phyloP scores from a whole-genome alignment of 2,113 vertebrate genomes.

The Epinephelus fuscoguttatus region DNA sequence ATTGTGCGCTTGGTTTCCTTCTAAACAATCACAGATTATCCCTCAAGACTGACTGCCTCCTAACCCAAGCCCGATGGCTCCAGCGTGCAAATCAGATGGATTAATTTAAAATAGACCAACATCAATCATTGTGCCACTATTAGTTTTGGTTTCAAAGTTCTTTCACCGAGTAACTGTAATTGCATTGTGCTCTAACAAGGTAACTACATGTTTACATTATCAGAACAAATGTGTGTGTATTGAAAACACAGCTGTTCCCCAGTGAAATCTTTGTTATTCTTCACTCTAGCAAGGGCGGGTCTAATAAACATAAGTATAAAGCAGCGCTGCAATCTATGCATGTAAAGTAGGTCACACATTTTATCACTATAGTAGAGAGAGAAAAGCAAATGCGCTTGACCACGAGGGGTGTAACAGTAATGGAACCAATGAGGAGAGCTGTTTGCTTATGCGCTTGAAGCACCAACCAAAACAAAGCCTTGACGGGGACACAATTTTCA shows the following conservation, averaged over 20 bases:
- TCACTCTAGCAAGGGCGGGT: slow-evolving; percentile 27
- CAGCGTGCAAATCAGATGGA: slow-evolving; percentile 1
- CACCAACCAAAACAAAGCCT: slow-evolving; percentile 78
- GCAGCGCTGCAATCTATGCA: slow-evolving; percentile 63
- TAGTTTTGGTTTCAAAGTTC: background rate
- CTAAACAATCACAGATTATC: slow-evolving; percentile 70
- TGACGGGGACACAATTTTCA: slow-evolving; percentile 68
- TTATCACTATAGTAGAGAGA: slow-evolving; percentile 62
- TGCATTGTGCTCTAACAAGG: slow-evolving; percentile 21
- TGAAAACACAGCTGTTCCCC: slow-evolving; percentile 68
- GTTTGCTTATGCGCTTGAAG: slow-evolving; percentile 80
- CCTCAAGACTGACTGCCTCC: slow-evolving; percentile 52
- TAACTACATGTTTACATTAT: slow-evolving; percentile 47
- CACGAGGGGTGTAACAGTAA: slow-evolving; percentile 72
- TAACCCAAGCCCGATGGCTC: slow-evolving; percentile 27
- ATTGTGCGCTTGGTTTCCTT: slow-evolving; percentile 70
- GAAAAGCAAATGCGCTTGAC: slow-evolving; percentile 56
- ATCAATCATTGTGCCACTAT: background rate
- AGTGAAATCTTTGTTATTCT: slow-evolving; percentile 63
- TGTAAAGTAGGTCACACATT: slow-evolving; percentile 77
- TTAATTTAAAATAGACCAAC: background rate
- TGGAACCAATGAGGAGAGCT: slow-evolving; percentile 61
- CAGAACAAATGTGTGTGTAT: slow-evolving; percentile 57
- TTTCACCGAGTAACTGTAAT: slow-evolving; percentile 10
- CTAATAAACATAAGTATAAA: slow-evolving; percentile 61